Base-by-base conservation (phyloP, 2,113 vertebrate genomes). In the Diadophis punctatus region DNA sequence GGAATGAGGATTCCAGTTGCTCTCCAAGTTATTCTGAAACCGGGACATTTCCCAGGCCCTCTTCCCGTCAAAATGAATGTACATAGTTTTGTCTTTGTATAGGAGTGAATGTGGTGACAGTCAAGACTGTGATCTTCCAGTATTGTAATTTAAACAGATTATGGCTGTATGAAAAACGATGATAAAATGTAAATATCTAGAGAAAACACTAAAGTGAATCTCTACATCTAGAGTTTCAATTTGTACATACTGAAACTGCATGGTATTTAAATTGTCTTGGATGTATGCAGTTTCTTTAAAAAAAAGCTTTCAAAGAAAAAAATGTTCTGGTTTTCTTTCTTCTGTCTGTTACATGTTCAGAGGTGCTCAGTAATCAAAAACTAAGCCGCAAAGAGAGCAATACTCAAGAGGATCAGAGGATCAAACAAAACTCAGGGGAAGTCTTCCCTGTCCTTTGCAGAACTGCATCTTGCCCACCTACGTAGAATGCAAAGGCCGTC, bases 201-300 rank as follows among this genome's bases (percentile, higher is more conserved):
- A 95, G 49, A 39, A 93, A 96, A 95, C 92, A 97, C 97, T 97
- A 95, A 96, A 98, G 96, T 95, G 95, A 97, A 97, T 98, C 97
- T 98, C 98, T 97, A 91, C 93, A 96, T 97, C 97, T 96, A 96
- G 96, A 87, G 49, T 98, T 98, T 80, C 74, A 80, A 43, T 80
- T 98, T 98, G 98, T 98, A 98, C 98, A 98, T 98, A 98, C 96
- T 97, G 98, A 98, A 98, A 98, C 98, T 98, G 98, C 98, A 98
- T 99, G 98, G 97, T 97, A 97, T 97, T 98, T 99, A 98, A 98
- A 97, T 98, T 97, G 98, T 98, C 98, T 98, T 98, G 94, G 97
- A 98, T 98, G 98, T 98, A 98, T 98, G 98, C 97, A 98, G 98
- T 99, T 99, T 98, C 98, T 98, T 98, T 97, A 97, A 97, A 98